Evolutionary conservation across 2,113 vertebrate genomes (phyloP).

Genomic region (Aix galericulata): DNA sequence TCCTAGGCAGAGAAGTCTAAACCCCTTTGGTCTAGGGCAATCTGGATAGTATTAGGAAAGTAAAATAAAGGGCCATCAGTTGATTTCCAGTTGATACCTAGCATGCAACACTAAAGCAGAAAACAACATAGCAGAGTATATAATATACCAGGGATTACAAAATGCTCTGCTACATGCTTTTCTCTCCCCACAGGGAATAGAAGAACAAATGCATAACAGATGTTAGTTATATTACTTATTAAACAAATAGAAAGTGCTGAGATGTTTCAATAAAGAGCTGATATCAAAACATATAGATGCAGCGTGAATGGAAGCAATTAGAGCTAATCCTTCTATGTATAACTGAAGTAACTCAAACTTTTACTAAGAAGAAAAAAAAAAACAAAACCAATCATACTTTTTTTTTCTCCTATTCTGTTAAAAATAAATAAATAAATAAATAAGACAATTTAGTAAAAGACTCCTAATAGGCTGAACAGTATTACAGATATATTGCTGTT

Average conservation of each 20-base stretch:
- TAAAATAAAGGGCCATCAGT: not conserved
- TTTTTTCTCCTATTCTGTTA: fast-evolving
- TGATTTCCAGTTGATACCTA: not conserved
- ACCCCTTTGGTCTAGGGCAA: not conserved
- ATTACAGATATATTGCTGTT: fast-evolving
- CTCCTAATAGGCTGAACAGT: not conserved
- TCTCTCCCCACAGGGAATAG: not conserved
- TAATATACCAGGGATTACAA: not conserved
- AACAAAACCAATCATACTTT: not conserved
- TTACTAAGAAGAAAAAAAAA: not conserved
- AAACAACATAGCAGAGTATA: fast-evolving
- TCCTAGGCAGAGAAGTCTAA: not conserved
- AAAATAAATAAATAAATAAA: too few relatives aligned
- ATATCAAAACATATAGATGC: not conserved
- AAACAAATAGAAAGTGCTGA: not conserved
- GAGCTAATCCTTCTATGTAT: not conserved
- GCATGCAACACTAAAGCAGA: not conserved
- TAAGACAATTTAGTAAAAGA: not conserved
- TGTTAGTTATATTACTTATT: not conserved
- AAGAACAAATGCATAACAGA: not conserved
- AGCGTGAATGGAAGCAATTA: not conserved
- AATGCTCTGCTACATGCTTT: not conserved
- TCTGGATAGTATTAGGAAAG: not conserved
- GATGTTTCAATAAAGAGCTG: not conserved
- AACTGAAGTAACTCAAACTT: not conserved